Evolutionary conservation across 2,797 vertebrate species (phyloP).

Genomic region (Neosilurus hyrtlii): DNA sequence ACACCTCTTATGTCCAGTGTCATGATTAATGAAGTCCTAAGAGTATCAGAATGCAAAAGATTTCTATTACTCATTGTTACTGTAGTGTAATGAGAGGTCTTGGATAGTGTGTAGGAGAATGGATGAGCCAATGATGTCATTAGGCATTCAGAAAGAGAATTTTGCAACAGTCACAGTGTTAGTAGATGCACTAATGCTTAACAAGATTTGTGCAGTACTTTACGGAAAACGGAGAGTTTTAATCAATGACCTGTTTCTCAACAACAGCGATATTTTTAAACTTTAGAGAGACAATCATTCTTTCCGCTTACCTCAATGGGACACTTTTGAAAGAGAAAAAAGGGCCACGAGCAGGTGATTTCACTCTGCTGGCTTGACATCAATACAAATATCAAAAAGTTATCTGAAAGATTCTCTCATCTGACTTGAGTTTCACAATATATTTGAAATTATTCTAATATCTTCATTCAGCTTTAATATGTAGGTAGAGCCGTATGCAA

Average conservation of each 20-base stretch:
- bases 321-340: neutral
- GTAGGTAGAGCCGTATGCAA: neutral
- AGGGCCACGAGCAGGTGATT: neutral
- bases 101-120: neutral
- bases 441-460: neutral
- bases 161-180: neutral
- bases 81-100: slow-evolving; percentile 21
- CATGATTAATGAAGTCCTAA: slow-evolving; percentile 33
- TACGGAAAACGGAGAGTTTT: neutral
- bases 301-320: neutral
- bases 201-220: neutral
- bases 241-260: slow-evolving; percentile 12
- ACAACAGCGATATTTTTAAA: neutral
- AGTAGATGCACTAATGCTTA: slow-evolving; percentile 5
- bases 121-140: slow-evolving; percentile 2
- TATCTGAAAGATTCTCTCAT: neutral
- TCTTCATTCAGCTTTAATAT: neutral
- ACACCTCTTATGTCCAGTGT: slow-evolving; percentile 29
- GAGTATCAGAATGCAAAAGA: slow-evolving; percentile 27
- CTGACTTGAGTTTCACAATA: neutral
- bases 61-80: slow-evolving; percentile 33
- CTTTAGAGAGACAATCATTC: slow-evolving; percentile 3
- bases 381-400: neutral
- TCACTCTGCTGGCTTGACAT: neutral
- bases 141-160: neutral